Base-by-base conservation (phyloP, 1,140 invertebrate genomes). In the Drosophila baimaii region DNA sequence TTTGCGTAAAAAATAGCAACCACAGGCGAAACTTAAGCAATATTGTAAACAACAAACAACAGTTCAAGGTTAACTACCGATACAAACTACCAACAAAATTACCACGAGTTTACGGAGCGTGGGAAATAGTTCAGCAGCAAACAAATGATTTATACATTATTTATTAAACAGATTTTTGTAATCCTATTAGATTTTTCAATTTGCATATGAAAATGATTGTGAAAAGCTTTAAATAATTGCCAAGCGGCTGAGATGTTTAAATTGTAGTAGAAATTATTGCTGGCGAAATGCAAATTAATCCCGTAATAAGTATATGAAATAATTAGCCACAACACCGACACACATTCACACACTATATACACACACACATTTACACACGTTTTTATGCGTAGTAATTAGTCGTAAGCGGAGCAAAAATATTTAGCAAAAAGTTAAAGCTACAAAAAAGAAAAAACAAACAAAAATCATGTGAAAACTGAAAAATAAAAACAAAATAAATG, bases 221-320 rank as follows among this genome's bases (percentile, higher is more conserved):
- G 47, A 83, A 88, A 88, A 88, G 83, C 83, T 88, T 88, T 88
- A 88, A 88, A 89, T 64, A 77, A 69, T 79, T 68, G 79, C 68
- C 83, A 74, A 70, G 72, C 62, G 84, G 84, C 75, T 75, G 78
- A 80, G 77, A 84, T 89, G 81, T 85, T 90, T 76, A 43, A 83
- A 83, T 61, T 88, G 63, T 88, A 89, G 83, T 56, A 69, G 59
- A 79, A 89, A 89, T 77, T 79, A 74, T 68, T 77, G 64, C 71
- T 66, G 75, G 75, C 35, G 43, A 31, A 55, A 90, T 59, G 65
- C 64, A 75, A 82, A 76, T 47, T 85, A 82, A 79, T 88, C 69
- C 54, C 78, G 57, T 71, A 44, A 79, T 49, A 43, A 43, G 5
- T 43, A 72, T 66, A 73, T 70, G 46, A 75, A 64, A 73, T 51